A percentile compares a stretch with the other conserved stretches of the same genome.
Evolutionary conservation across 2,113 vertebrate species (phyloP).

Genomic region (Phrynosoma platyrhinos): DNA sequence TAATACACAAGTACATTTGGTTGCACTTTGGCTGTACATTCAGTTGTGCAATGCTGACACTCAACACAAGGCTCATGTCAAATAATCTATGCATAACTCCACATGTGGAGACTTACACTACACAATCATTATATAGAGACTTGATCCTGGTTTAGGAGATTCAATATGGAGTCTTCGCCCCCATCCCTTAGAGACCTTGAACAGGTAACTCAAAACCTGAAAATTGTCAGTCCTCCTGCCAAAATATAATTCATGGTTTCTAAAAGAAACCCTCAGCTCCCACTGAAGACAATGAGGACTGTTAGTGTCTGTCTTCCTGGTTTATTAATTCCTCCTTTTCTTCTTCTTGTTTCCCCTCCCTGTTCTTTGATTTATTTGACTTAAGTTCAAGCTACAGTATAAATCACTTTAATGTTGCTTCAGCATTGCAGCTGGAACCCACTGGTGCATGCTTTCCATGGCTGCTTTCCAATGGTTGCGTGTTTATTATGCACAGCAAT

Average conservation of each 20-base stretch:
- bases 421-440: slow-evolving; percentile 36
- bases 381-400: slow-evolving; percentile 56
- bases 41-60: too few relatives aligned
- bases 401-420: slow-evolving; percentile 53
- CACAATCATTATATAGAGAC: too few relatives aligned
- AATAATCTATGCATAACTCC: too few relatives aligned
- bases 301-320: slow-evolving; percentile 37
- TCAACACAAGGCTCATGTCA: too few relatives aligned
- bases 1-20: too few relatives aligned
- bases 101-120: too few relatives aligned
- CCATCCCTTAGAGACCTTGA: background rate
- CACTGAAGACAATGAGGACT: background rate
- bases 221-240: background rate
- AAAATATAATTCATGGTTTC: background rate
- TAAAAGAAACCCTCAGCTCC: background rate
- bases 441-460: slow-evolving; percentile 28
- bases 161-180: background rate
- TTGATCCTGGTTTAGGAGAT: too few relatives aligned
- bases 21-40: too few relatives aligned
- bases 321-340: background rate
- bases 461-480: slow-evolving; percentile 48
- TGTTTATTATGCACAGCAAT: slow-evolving; percentile 63
- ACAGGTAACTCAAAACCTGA: background rate
- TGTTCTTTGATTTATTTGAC: slow-evolving; percentile 58
- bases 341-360: slow-evolving; percentile 27